Conservation (phyloP, 2,888 invertebrate genomes). For the Acrocera orbiculus region DNA sequence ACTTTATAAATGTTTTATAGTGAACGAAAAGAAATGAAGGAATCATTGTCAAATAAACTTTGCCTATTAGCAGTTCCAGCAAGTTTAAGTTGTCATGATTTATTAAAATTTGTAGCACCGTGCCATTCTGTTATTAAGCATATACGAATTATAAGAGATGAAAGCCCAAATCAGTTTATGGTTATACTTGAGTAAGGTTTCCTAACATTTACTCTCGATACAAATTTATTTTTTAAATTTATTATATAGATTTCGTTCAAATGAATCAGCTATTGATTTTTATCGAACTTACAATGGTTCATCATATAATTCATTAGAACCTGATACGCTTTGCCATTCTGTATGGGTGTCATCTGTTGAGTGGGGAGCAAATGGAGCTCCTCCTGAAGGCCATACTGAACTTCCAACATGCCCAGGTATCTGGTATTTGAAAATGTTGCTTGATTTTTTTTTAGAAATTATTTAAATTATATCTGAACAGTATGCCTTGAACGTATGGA, state of each 20-base stretch:
- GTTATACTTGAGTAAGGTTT: conserved; percentile 64
- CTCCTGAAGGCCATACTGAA: conserved; percentile 72
- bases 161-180: conserved; percentile 94
- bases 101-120: conserved; percentile 85
- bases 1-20: conserved; percentile 31
- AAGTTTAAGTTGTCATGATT: conserved; percentile 79
- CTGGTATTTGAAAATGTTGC: no score
- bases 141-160: conserved; percentile 79
- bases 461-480: no score
- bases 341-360: conserved; percentile 92
- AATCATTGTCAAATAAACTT: conserved; percentile 61
- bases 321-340: conserved; percentile 77
- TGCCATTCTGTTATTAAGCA: conserved; percentile 79
- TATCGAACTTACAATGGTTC: conserved; percentile 84
- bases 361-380: conserved; percentile 55
- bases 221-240: conserved; percentile 4
- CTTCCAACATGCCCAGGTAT: conserved; percentile 90
- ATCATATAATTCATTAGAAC: conserved; percentile 85
- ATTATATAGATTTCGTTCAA: conserved; percentile 40
- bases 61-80: conserved; percentile 83
- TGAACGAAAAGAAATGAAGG: conserved; percentile 52
- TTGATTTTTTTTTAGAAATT: no score
- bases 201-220: background rate
- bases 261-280: conserved; percentile 76
- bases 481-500: conserved; percentile 78